These are phyloP conservation scores for Dynastes tityus DNA, from an alignment of 2,888 invertebrate genomes.

Conservation along the genomic window DNA sequence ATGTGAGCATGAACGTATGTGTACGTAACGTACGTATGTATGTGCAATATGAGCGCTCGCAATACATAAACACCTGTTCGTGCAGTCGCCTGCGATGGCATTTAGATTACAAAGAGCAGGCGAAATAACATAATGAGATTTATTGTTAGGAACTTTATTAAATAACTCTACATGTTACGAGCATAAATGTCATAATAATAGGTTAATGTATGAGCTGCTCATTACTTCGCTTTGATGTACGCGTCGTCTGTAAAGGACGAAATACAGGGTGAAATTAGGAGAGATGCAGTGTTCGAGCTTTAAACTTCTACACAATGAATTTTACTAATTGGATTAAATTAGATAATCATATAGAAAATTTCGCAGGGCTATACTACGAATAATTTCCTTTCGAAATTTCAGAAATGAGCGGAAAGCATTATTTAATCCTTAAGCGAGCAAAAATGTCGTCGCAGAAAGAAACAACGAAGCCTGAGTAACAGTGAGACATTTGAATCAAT, in stretches of 20 bases:
- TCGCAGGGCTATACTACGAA: background rate
- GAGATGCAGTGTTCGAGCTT: background rate
- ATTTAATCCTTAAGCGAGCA: no score
- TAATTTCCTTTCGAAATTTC: no score
- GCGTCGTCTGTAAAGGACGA: slow-evolving; percentile 25
- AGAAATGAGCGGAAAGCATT: no score
- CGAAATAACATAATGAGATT: slow-evolving; percentile 54
- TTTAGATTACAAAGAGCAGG: slow-evolving; percentile 55
- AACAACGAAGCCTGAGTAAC: no score
- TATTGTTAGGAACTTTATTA: slow-evolving; percentile 53
- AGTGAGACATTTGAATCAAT: no score
- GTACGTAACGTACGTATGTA: background rate
- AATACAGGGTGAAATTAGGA: slow-evolving; percentile 10
- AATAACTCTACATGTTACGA: slow-evolving; percentile 50
- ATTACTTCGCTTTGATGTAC: slow-evolving; percentile 48
- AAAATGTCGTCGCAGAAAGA: no score
- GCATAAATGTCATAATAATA: slow-evolving; percentile 53
- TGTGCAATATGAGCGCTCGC: slow-evolving; percentile 16
- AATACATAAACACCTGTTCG: slow-evolving; percentile 47
- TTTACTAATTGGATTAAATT: background rate
- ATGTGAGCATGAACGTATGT: background rate
- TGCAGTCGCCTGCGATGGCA: slow-evolving; percentile 53
- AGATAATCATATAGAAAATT: background rate
- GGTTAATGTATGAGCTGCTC: slow-evolving; percentile 50
- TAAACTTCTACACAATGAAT: background rate